Evolutionary conservation across 2,113 vertebrate species (phyloP).

Genomic region (Dipodomys stephensi): DNA sequence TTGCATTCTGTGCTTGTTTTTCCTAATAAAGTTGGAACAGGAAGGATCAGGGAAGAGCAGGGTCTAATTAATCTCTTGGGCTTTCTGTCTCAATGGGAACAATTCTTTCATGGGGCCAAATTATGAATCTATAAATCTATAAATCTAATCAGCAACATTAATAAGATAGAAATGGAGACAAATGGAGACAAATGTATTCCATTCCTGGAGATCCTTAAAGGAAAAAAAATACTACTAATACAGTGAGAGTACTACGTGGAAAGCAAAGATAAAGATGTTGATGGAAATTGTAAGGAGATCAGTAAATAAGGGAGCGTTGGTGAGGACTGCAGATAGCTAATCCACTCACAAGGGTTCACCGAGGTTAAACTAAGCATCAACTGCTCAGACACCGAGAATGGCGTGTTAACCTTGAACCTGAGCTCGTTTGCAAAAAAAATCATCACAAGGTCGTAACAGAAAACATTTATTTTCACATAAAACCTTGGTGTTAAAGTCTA

Average conservation of each 20-base stretch:
- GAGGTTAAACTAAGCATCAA: slow-evolving; percentile 49
- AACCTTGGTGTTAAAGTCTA: not conserved
- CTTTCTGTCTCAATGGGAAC: slow-evolving; percentile 28
- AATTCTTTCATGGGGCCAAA: slow-evolving; percentile 44
- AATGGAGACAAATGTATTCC: slow-evolving; percentile 23
- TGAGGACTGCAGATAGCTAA: not conserved
- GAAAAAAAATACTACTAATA: not conserved
- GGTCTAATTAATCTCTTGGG: slow-evolving; percentile 47
- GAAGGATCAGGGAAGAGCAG: not conserved
- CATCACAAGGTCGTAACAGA: not conserved
- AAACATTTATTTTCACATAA: slow-evolving; percentile 13
- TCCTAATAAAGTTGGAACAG: slow-evolving; percentile 59
- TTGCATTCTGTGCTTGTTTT: slow-evolving; percentile 54
- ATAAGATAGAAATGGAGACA: slow-evolving; percentile 43
- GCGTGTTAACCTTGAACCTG: slow-evolving; percentile 9
- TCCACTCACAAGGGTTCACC: slow-evolving; percentile 40
- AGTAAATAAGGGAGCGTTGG: not conserved
- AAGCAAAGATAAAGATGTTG: slow-evolving; percentile 16
- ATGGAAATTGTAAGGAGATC: not conserved
- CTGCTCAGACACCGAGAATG: slow-evolving; percentile 10
- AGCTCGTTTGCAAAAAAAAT: slow-evolving; percentile 38
- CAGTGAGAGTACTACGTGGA: not conserved
- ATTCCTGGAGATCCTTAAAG: slow-evolving; percentile 40
- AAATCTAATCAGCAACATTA: slow-evolving; percentile 47
- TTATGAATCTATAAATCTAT: slow-evolving; percentile 58